Evolutionary conservation across 2,888 invertebrate species (phyloP), one percentile per base, ranked within the genome.

Genomic region (Dryobota labecula): DNA sequence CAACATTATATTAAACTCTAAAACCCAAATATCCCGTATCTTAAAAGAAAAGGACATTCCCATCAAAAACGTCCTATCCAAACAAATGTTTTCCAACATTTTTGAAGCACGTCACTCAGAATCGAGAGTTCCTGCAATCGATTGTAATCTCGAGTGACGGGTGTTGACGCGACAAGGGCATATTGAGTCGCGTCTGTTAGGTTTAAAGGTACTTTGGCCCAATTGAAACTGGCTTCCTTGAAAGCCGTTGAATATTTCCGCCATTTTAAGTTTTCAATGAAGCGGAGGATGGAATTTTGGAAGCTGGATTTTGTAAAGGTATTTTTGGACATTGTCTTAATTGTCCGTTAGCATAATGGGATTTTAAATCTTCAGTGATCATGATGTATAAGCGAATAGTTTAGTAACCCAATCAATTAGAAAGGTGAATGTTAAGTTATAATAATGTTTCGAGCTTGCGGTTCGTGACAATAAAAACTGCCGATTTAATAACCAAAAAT

Each of bases 91-190:
- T 62, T 41, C 58, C 41, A 78, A 82, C 51, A 70, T 75, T 83
- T 66, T 74, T 78, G 60, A 70, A 78, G 58, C 13, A 67, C 47
- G 61, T 77, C 78, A 67, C 66, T 62, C 63, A 45, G 20, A 61
- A 82, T 64, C 72, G 63, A 64, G 72, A 53, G 77, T 68, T 78
- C 51, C 62, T 58, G 43, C 64, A 71, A 83, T 84, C 84, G 79
- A 84, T 82, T 84, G 72, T 73, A 76, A 78, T 84, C 79, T 78
- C 30, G 43, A 56, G 60, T 69, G 83, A 83, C 76, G 71, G 61
- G 69, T 64, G 67, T 68, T 76, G 76, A 81, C 80, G 77, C 73
- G 78, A 84, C 84, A 83, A 80, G 84, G 81, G 78, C 86, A 77
- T 81, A 87, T 87, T 84, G 82, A 73, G 78, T 64, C 80, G 60